phyloP scores from a whole-genome alignment of 1,140 invertebrate species.

The Oscheius sp. region DNA sequence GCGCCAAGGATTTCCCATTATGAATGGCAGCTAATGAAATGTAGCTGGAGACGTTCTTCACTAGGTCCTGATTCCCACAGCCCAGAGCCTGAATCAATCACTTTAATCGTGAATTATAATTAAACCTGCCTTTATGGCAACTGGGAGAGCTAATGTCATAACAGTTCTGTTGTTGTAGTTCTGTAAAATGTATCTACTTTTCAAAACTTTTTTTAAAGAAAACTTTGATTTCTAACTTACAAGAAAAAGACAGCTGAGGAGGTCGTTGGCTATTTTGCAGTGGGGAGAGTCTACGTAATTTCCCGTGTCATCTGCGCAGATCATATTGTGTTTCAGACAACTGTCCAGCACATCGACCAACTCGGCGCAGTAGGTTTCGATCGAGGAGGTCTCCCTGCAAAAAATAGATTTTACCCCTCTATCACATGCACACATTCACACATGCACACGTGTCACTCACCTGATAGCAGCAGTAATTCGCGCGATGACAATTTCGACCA shows the following conservation, averaged over 20 bases:
- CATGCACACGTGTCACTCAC: too few species aligned
- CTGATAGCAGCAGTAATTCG: conserved; percentile 46
- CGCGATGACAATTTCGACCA: conserved; percentile 52
- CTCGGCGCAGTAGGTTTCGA: conserved; percentile 78
- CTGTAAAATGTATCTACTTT: too few species aligned
- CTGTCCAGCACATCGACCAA: conserved; percentile 79
- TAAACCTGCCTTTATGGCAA: conserved; percentile 77
- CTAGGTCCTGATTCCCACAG: conserved; percentile 80
- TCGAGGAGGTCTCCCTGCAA: conserved; percentile 77
- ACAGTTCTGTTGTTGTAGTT: conserved; percentile 82
- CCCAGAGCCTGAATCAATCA: conserved; percentile 1
- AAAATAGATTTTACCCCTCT: conserved; percentile 25
- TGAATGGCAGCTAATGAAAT: conserved; percentile 86
- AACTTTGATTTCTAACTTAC: too few species aligned
- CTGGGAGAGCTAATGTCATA: conserved; percentile 82
- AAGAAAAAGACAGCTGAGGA: conserved; percentile 87
- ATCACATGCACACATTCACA: too few species aligned
- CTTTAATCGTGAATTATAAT: background rate
- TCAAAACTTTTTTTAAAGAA: too few species aligned
- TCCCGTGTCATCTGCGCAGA: conserved; percentile 61
- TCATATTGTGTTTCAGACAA: conserved; percentile 80
- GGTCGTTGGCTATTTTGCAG: conserved; percentile 88
- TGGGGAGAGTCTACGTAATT: conserved; percentile 83
- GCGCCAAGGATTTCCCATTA: conserved; percentile 77
- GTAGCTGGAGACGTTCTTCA: conserved; percentile 69